Evolutionary conservation across 2,113 vertebrate species (phyloP).

Genomic region (Laterallus jamaicensis): DNA sequence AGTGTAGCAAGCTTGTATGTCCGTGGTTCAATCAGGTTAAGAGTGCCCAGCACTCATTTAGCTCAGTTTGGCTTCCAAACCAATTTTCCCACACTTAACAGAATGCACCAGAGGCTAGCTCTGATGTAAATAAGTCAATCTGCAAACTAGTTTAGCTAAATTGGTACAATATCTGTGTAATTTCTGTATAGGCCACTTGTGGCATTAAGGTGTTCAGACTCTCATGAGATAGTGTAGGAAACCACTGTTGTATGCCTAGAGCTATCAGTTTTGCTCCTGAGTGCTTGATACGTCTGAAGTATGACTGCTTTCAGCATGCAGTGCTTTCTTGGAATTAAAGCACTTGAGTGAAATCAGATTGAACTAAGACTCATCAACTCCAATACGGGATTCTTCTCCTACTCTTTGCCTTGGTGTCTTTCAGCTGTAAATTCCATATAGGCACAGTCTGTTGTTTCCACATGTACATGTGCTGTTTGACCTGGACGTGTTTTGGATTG

Average conservation of each 20-base stretch:
- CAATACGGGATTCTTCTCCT: neutral
- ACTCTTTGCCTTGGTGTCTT: neutral
- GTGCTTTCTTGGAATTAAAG: neutral
- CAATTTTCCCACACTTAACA: neutral
- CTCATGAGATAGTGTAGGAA: neutral
- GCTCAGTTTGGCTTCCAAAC: neutral
- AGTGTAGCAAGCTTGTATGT: neutral
- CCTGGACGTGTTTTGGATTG: neutral
- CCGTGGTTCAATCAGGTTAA: neutral
- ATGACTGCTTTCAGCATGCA: neutral
- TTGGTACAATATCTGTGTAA: neutral
- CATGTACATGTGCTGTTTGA: neutral
- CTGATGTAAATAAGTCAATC: neutral
- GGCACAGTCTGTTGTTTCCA: neutral
- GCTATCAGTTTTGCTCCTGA: neutral
- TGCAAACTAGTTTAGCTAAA: neutral
- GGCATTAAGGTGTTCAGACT: neutral
- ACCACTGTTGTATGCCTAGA: neutral
- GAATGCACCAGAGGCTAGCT: neutral
- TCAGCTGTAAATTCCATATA: neutral
- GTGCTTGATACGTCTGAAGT: neutral
- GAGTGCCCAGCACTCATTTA: neutral
- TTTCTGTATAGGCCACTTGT: neutral
- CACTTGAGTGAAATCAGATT: neutral
- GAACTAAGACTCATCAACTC: neutral